These are phyloP conservation scores for Lapara coniferarum DNA, from an alignment of 2,888 invertebrate genomes.

Conservation along the genomic window DNA sequence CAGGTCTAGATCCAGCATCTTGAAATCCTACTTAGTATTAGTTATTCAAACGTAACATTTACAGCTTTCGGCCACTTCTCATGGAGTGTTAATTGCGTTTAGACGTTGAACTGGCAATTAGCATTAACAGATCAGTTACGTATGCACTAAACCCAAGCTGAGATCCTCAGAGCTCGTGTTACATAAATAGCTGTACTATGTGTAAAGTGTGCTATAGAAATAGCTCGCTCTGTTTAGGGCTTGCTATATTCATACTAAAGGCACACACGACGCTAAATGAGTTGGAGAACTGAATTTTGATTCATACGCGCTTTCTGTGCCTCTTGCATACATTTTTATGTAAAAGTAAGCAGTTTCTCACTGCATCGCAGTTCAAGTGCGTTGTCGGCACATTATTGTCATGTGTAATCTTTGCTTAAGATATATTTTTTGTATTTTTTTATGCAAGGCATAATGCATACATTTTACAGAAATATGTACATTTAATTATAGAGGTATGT, in stretches of 20 bases:
- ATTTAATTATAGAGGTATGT: no score
- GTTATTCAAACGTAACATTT: slow-evolving; percentile 2
- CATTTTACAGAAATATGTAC: no score
- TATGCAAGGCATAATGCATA: no score
- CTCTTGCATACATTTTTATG: background rate
- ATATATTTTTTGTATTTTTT: no score
- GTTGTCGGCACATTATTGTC: no score
- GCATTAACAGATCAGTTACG: slow-evolving; percentile 23
- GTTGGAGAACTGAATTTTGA: no score
- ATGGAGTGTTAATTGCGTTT: slow-evolving; percentile 12
- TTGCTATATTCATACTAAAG: slow-evolving; percentile 4
- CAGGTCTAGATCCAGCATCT: no score
- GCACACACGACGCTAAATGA: background rate
- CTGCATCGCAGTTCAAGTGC: background rate
- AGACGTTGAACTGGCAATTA: slow-evolving; percentile 17
- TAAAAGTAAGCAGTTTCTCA: no score
- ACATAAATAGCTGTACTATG: background rate
- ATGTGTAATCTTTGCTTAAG: no score
- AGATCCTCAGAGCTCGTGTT: background rate
- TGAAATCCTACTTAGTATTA: no score
- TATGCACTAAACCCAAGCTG: slow-evolving; percentile 13
- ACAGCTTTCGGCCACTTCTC: background rate
- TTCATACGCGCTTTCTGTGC: no score
- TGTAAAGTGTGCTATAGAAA: background rate
- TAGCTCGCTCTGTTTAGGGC: background rate